Base-by-base conservation (phyloP, 2,113 vertebrate genomes). In the Xerus inauris region DNA sequence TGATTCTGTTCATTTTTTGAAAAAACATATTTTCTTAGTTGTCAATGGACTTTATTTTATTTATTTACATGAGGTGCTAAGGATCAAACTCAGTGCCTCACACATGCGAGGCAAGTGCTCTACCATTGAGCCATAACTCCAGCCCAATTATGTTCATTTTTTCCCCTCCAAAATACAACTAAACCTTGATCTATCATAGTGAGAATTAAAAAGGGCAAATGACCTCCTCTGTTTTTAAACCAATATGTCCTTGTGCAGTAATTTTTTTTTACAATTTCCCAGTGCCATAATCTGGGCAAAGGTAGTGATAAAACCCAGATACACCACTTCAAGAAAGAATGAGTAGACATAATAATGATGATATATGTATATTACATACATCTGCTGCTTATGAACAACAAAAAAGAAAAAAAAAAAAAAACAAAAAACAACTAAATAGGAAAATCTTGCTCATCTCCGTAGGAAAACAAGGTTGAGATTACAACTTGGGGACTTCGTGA, bases 401-500 rank as follows among this genome's bases (percentile, higher is more conserved):
- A 89, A 94, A 72, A 83, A 69, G 19, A 69, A 94, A 42, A 59
- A 73, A 94, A 72, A 89, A 6, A 64, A 64, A 51, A 8, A 14
- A 51, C 22, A 26, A 96, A 97, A 90, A 87, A 92, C 98, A 98
- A 98, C 97, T 97, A 94, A 95, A 98, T 97, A 98, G 98, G 98
- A 98, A 99, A 98, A 98, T 98, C 95, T 99, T 98, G 98, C 98
- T 99, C 98, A 99, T 98, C 89, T 98, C 90, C 67, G 98, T 98
- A 98, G 97, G 98, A 98, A 98, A 98, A 98, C 97, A 98, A 95
- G 97, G 94, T 98, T 97, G 95, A 98, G 97, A 98, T 98, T 98
- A 98, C 81, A 97, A 96, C 92, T 97, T 89, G 97, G 87, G 98
- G 97, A 97, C 7, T 96, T 97, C 11, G 65, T 96, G 98, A 97